Evolutionary conservation across 2,797 vertebrate genomes (phyloP).

Genomic region (Percopsis omiscomaycus): DNA sequence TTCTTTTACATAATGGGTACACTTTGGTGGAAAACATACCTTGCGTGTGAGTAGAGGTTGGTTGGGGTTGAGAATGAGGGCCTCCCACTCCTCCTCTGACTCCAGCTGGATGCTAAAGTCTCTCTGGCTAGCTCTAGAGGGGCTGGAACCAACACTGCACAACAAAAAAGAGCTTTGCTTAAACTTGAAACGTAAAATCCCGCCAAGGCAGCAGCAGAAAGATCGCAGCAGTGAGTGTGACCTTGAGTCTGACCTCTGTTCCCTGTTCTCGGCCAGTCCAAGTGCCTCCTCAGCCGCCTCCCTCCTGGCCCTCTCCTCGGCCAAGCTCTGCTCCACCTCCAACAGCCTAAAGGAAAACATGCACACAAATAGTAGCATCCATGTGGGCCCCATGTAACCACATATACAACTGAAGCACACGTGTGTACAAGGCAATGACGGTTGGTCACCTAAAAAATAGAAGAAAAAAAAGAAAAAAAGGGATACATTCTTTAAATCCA

Average conservation of each 20-base stretch:
- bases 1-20: not conserved
- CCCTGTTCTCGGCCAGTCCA: conserved; percentile 71
- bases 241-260: conserved; percentile 72
- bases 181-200: too few species aligned
- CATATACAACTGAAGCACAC: not conserved
- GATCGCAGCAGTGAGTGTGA: not conserved
- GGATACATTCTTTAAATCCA: too few species aligned
- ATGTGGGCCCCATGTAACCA: not conserved
- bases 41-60: conserved; percentile 82
- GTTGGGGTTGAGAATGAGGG: conserved; percentile 82
- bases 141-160: conserved; percentile 63
- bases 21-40: conserved; percentile 59
- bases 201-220: too few species aligned
- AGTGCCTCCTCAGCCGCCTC: conserved; percentile 84
- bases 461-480: too few species aligned
- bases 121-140: conserved; percentile 69
- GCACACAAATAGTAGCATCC: not conserved
- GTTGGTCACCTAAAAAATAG: too few species aligned
- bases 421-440: not conserved
- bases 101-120: conserved; percentile 87
- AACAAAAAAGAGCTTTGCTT: not conserved
- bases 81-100: conserved; percentile 84
- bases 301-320: conserved; percentile 80
- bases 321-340: conserved; percentile 81
- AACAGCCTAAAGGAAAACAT: conserved; percentile 71